Percentiles rank a stretch among this genome's conserved stretches.
phyloP scores from a whole-genome alignment of 2,888 invertebrate species.

The Drosophila phalerata region DNA sequence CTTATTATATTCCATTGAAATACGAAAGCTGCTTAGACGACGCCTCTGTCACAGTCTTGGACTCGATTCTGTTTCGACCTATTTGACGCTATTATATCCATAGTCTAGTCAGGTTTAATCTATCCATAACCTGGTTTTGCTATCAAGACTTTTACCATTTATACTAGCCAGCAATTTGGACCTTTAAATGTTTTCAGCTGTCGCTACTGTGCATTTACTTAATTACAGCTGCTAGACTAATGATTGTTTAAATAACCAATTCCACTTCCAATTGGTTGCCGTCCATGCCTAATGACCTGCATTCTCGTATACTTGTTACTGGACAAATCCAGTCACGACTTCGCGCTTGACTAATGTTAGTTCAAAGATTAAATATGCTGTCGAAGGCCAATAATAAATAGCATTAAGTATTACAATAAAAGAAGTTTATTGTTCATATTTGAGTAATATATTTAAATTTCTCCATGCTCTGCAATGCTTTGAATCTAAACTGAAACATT shows the following conservation, averaged over 20 bases:
- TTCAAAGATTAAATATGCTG: constrained; percentile 2
- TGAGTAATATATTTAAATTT: neutral
- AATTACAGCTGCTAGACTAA: constrained; percentile 60
- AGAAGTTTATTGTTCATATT: neutral
- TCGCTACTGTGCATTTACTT: constrained; percentile 49
- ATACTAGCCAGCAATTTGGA: constrained; percentile 13
- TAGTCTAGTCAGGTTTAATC: constrained; percentile 56
- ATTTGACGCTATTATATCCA: constrained; percentile 13
- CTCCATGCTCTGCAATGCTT: neutral
- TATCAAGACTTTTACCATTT: constrained; percentile 27
- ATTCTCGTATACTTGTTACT: constrained; percentile 19
- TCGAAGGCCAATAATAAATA: neutral
- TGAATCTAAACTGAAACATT: neutral
- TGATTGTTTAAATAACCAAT: constrained; percentile 49
- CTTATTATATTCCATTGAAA: constrained; percentile 42
- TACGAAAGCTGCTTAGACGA: constrained; percentile 62
- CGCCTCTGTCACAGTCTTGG: constrained; percentile 15
- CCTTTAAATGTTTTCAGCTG: constrained; percentile 11
- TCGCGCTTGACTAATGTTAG: constrained; percentile 6
- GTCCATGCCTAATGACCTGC: constrained; percentile 51
- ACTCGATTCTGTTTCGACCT: constrained; percentile 16
- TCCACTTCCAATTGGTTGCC: constrained; percentile 26
- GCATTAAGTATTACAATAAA: neutral
- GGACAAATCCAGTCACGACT: constrained; percentile 48
- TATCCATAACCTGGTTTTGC: constrained; percentile 68